phyloP scores from a whole-genome alignment of 2,797 vertebrate species.

The Enteromius radiatus region DNA sequence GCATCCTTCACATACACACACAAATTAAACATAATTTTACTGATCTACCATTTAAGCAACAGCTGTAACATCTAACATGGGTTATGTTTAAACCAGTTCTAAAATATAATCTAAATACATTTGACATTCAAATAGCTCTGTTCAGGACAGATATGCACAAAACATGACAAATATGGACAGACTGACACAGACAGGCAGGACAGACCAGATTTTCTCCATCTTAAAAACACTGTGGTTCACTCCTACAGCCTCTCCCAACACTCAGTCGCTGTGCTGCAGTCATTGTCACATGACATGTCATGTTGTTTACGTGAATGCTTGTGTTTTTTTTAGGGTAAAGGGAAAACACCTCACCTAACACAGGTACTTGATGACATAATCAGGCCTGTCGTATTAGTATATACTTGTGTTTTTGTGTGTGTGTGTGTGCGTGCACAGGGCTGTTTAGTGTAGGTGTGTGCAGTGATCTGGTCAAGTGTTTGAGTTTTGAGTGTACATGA shows the following conservation, averaged over 20 bases:
- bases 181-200: constrained; percentile 64
- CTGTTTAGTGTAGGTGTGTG: neutral
- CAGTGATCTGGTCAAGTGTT: neutral
- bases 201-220: constrained; percentile 66
- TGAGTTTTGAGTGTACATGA: neutral
- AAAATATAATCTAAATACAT: neutral
- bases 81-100: constrained; percentile 25
- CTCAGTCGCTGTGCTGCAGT: constrained; percentile 30
- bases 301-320: neutral
- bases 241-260: constrained; percentile 44
- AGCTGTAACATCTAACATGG: neutral
- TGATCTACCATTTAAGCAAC: neutral
- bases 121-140: neutral
- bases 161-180: constrained; percentile 29
- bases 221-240: constrained; percentile 49
- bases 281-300: constrained; percentile 54
- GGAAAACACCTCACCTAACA: neutral
- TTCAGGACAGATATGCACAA: constrained; percentile 10
- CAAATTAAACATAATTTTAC: neutral
- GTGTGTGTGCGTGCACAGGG: neutral
- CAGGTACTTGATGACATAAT: neutral
- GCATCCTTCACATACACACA: constrained; percentile 67
- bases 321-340: constrained; percentile 10
- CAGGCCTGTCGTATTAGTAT: neutral
- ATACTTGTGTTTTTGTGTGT: neutral